Evolutionary conservation across 2,797 vertebrate species (phyloP).

Genomic region (Peromyscus aztecus): DNA sequence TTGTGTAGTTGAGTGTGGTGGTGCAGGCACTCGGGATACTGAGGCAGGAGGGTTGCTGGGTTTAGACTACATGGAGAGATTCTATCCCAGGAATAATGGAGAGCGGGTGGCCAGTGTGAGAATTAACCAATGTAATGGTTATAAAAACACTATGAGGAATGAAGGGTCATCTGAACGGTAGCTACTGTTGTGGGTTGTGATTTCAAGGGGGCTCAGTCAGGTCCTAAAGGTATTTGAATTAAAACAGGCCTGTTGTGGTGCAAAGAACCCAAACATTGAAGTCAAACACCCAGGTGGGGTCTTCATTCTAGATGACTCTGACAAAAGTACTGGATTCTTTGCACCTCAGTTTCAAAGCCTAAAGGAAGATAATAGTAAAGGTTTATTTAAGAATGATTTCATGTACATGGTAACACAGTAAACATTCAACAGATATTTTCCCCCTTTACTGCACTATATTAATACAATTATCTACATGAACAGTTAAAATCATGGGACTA

Average conservation of each 20-base stretch:
- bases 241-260: background rate
- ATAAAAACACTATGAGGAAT: background rate
- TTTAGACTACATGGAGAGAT: background rate
- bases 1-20: background rate
- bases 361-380: background rate
- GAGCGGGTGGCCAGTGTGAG: background rate
- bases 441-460: background rate
- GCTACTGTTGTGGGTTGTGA: background rate
- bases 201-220: background rate
- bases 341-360: background rate
- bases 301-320: background rate
- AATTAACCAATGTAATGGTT: constrained; percentile 12
- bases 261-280: background rate
- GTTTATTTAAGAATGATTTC: constrained; percentile 9
- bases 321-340: background rate
- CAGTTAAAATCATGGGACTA: background rate
- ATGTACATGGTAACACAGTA: background rate
- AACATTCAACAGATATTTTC: background rate
- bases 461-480: background rate
- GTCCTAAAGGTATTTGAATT: background rate
- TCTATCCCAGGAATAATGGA: background rate
- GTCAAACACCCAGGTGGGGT: background rate
- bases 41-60: background rate
- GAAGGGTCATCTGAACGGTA: background rate
- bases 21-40: background rate